Percentiles rank a stretch among this genome's conserved stretches.
These are phyloP conservation scores for Tapirus terrestris DNA, from an alignment of 2,113 vertebrate genomes.

Conservation along the genomic window DNA sequence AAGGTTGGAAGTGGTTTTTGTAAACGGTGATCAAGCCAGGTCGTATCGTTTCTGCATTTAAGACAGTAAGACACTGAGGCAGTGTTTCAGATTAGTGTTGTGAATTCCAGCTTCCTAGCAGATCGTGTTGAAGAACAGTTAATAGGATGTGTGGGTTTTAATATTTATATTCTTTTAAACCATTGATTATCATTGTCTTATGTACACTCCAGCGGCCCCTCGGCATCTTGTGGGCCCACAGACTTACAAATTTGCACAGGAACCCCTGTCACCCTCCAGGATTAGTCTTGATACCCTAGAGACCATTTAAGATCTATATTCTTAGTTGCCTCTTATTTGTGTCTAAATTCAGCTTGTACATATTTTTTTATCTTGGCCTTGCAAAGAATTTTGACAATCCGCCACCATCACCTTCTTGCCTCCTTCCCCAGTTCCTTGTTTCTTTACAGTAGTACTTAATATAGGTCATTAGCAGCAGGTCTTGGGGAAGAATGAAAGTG, in stretches of 20 bases:
- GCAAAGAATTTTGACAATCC: not conserved
- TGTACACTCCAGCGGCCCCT: not conserved
- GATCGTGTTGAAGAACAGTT: accelerated
- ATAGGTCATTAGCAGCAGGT: not conserved
- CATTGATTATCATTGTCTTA: not conserved
- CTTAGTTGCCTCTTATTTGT: not conserved
- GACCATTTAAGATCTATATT: not conserved
- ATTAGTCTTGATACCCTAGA: not conserved
- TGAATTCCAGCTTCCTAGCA: not conserved
- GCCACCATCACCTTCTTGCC: accelerated
- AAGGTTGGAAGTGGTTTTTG: not conserved
- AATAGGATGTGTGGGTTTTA: not conserved
- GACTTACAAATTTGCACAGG: not conserved
- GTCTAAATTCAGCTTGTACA: not conserved
- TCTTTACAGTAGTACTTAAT: not conserved
- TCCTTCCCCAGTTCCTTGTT: not conserved
- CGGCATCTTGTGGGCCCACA: too few species aligned
- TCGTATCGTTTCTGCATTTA: accelerated
- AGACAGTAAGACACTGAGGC: not conserved
- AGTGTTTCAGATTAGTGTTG: accelerated
- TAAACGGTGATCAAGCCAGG: not conserved
- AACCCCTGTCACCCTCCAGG: not conserved
- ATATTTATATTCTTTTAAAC: not conserved
- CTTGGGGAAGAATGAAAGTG: not conserved
- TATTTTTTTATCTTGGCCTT: not conserved